Evolutionary conservation across 2,888 invertebrate genomes (phyloP), one percentile per base, ranked within the genome.

Genomic region (Embidobia sp.): DNA sequence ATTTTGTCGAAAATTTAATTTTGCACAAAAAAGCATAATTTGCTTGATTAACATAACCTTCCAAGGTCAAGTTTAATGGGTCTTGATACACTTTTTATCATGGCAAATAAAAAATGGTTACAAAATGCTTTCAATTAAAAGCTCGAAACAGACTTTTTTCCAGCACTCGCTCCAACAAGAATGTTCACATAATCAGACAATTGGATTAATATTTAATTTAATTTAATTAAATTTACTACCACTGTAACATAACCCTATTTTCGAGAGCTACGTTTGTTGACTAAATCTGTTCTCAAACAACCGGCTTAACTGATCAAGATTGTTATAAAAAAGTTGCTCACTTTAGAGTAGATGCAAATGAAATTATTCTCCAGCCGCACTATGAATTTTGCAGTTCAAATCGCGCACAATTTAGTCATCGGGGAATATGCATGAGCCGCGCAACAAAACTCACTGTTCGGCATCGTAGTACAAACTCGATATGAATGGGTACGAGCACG

Each of bases 261-360:
- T 22, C 22, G 22, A 4, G 6, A 22, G 22, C 22, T 22, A 22
- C 6, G 6, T 22, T n/a, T n/a, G n/a, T n/a, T n/a, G n/a, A 22
- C 3, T 22, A 18, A 22, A 13, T 33, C 4, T 10, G 11, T 19
- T 29, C 2, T 11, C 16, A 18, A 37, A 18, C 8, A 11, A 37
- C 6, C 18, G 8, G 1, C n/a, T 7, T 15, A 18, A 27, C 18
- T 4, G 3, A 37, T 37, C 26, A 27, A 27, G 27, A n/a, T 18
- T 33, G 10, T 46, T 22, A 33, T n/a, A 46, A 29, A 59, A 59
- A 35, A 33, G n/a, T 7, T 22, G 35, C 59, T 46, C 59, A 46
- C 46, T 46, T 59, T 35, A 42, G 15, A 46, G 6, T 59, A 16
- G 59, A 57, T 57, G 44, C 46, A 46, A 59, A 59, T 44, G 22